Percentiles rank a stretch among this genome's conserved stretches.
phyloP scores from a whole-genome alignment of 2,113 vertebrate genomes.

The Indicator indicator region DNA sequence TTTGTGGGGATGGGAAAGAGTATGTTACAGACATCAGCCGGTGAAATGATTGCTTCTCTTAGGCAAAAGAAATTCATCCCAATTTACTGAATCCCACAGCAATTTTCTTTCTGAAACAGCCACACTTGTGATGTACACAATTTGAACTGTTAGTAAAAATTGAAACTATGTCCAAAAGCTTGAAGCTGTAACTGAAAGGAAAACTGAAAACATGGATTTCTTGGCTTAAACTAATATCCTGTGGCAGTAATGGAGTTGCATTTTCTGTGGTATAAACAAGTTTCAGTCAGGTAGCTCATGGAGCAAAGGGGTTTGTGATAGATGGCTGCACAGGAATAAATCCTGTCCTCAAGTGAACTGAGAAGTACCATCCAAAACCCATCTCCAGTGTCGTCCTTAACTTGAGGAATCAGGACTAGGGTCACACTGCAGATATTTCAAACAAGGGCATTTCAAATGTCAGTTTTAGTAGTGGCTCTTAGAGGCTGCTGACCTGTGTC shows the following conservation, averaged over 20 bases:
- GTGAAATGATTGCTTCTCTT: slow-evolving; percentile 10
- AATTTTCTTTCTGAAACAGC: slow-evolving; percentile 3
- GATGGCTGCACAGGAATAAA: not conserved
- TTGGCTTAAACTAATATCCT: not conserved
- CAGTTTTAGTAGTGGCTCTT: not conserved
- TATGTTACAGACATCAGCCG: not conserved
- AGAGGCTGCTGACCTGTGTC: not conserved
- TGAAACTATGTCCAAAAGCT: not conserved
- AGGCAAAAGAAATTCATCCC: not conserved
- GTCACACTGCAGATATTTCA: not conserved
- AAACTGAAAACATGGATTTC: not conserved
- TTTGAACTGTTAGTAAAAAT: slow-evolving; percentile 5
- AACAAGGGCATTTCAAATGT: not conserved
- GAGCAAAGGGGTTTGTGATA: not conserved
- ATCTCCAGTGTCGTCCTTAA: not conserved
- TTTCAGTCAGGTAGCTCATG: not conserved
- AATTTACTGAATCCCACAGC: slow-evolving; percentile 18
- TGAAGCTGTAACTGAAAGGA: not conserved
- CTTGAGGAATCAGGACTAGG: not conserved
- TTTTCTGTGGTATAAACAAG: not conserved
- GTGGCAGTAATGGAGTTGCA: not conserved
- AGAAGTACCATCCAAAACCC: not conserved
- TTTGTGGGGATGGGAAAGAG: slow-evolving; percentile 1
- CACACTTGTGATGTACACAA: not conserved
- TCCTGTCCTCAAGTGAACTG: not conserved